A percentile compares a stretch with the other conserved stretches of the same genome.
phyloP scores from a whole-genome alignment of 2,797 vertebrate species.

The Scleropages formosus region DNA sequence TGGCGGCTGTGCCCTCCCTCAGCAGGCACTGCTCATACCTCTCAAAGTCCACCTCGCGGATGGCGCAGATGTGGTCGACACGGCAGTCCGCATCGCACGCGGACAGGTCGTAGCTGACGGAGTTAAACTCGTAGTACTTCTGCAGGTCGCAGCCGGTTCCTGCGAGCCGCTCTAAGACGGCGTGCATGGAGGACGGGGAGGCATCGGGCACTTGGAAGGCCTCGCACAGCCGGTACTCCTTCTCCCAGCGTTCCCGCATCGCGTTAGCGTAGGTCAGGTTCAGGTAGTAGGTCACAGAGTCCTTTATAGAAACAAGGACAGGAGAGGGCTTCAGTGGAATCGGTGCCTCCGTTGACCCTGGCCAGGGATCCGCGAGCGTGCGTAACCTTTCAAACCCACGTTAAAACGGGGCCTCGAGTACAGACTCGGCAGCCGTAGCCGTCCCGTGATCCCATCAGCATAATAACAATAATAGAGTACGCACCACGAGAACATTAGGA shows the following conservation, averaged over 20 bases:
- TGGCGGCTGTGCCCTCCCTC: slow-evolving; percentile 46
- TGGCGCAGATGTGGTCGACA: slow-evolving; percentile 81
- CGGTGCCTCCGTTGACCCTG: too few relatives aligned
- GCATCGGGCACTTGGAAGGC: slow-evolving; percentile 77
- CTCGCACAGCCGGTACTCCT: slow-evolving; percentile 84
- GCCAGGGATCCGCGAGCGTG: too few relatives aligned
- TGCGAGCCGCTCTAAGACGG: slow-evolving; percentile 62
- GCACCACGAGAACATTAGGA: too few relatives aligned
- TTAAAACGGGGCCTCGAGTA: too few relatives aligned
- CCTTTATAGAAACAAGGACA: slow-evolving; percentile 61
- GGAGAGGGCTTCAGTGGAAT: neutral
- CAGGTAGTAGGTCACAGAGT: slow-evolving; percentile 86
- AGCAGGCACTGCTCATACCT: slow-evolving; percentile 72
- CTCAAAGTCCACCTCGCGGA: slow-evolving; percentile 75
- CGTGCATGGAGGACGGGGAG: slow-evolving; percentile 77
- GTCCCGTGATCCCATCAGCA: too few relatives aligned
- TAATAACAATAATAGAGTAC: too few relatives aligned
- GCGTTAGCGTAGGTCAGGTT: slow-evolving; percentile 82
- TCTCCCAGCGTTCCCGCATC: slow-evolving; percentile 72
- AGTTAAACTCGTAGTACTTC: slow-evolving; percentile 85
- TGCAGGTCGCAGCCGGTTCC: slow-evolving; percentile 65
- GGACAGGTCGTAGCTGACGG: slow-evolving; percentile 77
- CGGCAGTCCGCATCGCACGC: slow-evolving; percentile 72
- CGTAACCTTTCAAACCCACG: too few relatives aligned
- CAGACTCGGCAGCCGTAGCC: too few relatives aligned